Conservation (phyloP, 2,797 vertebrate genomes). For the Arvicola amphibius region DNA sequence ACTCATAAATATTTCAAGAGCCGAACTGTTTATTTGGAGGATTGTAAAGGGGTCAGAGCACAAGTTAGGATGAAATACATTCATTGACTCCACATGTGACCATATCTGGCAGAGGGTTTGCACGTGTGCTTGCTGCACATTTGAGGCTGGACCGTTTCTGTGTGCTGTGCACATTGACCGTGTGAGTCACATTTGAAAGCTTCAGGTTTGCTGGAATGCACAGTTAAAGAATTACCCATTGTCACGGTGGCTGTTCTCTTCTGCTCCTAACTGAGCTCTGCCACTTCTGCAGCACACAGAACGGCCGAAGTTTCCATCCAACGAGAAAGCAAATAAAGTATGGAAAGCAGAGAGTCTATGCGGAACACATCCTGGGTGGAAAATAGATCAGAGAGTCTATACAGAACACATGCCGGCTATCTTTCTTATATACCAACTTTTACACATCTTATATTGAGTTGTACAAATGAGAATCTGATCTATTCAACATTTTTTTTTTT, state of each 20-base stretch:
- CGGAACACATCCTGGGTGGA: not conserved
- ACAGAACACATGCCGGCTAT: not conserved
- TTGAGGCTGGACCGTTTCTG: slow-evolving; percentile 37
- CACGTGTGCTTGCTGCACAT: slow-evolving; percentile 18
- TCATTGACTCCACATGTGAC: slow-evolving; percentile 37
- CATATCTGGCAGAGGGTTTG: slow-evolving; percentile 12
- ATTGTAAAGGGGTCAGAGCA: slow-evolving; percentile 62
- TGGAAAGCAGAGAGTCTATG: not conserved
- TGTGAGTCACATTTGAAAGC: not conserved
- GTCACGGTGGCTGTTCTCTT: not conserved
- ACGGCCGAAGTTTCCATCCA: not conserved
- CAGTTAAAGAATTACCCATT: not conserved
- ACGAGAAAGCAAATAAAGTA: not conserved
- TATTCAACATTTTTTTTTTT: not conserved
- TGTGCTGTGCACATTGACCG: slow-evolving; percentile 1
- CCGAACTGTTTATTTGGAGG: slow-evolving; percentile 72
- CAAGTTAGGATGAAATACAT: slow-evolving; percentile 61
- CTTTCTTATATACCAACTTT: not conserved
- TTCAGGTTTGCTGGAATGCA: not conserved
- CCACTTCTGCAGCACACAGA: not conserved
- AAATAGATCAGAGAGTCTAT: not conserved
- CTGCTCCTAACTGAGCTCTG: not conserved
- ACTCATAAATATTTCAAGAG: slow-evolving; percentile 75
- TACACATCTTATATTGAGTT: not conserved
- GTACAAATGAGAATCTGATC: not conserved